phyloP scores from a whole-genome alignment of 2,797 vertebrate species.

The Urocyon cinereoargenteus region DNA sequence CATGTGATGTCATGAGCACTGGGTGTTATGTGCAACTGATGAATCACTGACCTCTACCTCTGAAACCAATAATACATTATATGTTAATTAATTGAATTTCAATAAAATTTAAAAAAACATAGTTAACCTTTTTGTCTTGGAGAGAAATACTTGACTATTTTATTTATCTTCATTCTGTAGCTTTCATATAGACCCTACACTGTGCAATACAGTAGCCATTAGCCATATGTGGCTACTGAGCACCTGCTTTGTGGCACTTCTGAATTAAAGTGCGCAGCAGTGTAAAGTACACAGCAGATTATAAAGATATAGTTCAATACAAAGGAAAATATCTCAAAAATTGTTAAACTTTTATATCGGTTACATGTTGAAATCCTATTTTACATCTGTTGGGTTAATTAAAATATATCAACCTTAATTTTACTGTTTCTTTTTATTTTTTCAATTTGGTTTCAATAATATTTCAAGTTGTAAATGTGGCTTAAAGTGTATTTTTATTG shows the following conservation, averaged over 20 bases:
- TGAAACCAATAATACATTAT: too few species aligned
- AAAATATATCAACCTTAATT: constrained; percentile 25
- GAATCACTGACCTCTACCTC: too few species aligned
- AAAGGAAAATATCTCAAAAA: neutral
- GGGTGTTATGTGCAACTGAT: too few species aligned
- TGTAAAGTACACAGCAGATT: neutral
- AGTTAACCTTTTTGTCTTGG: constrained; percentile 11
- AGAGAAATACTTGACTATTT: neutral
- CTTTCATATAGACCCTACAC: neutral
- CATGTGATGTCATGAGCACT: too few species aligned
- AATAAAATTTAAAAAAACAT: neutral
- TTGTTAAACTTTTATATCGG: neutral
- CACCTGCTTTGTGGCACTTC: neutral
- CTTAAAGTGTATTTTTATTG: neutral
- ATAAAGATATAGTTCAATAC: neutral
- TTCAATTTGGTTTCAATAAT: neutral
- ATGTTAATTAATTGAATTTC: too few species aligned
- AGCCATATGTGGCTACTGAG: neutral
- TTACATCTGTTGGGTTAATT: neutral
- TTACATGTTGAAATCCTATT: constrained; percentile 25
- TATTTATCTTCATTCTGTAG: neutral
- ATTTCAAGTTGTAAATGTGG: neutral
- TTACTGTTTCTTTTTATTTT: neutral
- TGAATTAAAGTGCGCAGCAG: neutral
- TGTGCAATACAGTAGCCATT: neutral